Evolutionary conservation across 2,113 vertebrate species (phyloP), one percentile per base, ranked within the genome.

Genomic region (Apistogramma diplotaenia): DNA sequence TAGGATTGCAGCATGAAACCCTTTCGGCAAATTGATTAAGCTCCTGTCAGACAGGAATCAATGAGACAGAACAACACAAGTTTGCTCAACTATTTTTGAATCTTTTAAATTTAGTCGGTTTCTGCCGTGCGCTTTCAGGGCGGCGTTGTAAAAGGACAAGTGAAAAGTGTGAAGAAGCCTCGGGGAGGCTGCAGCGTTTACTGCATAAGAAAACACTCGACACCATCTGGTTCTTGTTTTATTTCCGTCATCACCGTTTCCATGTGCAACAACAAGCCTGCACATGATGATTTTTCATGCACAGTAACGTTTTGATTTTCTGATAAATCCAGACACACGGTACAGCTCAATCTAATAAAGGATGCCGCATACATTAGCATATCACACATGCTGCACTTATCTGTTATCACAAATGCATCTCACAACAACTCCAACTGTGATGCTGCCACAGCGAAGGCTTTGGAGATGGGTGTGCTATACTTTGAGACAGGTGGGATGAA

Each of bases 401-500:
- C 90, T 91, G 89, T 84, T 83, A 93, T 91, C 90, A 86, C 85
- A 79, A 85, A 82, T 23, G 54, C 78, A 72, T 81, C 90, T 86
- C 87, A 71, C 73, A 75, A 87, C 83, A 71, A 60, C 90, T 85
- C 90, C 88, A 21, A 75, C 89, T 89, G 91, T 78, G 88, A 86
- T 46, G 83, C 88, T 56, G 91, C 85, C 84, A 85, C 78, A 18
- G 71, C n/a, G 65, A 83, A 67, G 49, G 58, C 89, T 88, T 89
- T 87, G 73, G 86, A 90, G 83, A 84, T 29, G 88, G 55, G 8
- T 60, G 80, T 40, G 88, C 77, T 55, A 53, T 73, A 84, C 87
- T 88, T 89, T 81, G 75, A 91, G 90, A 88, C 86, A 84, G 85
- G 85, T 83, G 78, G 76, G 92, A 94, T 94, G 79, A 94, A 93